Base-by-base conservation (phyloP, 2,888 invertebrate species). In the Lepidonotus clava region DNA sequence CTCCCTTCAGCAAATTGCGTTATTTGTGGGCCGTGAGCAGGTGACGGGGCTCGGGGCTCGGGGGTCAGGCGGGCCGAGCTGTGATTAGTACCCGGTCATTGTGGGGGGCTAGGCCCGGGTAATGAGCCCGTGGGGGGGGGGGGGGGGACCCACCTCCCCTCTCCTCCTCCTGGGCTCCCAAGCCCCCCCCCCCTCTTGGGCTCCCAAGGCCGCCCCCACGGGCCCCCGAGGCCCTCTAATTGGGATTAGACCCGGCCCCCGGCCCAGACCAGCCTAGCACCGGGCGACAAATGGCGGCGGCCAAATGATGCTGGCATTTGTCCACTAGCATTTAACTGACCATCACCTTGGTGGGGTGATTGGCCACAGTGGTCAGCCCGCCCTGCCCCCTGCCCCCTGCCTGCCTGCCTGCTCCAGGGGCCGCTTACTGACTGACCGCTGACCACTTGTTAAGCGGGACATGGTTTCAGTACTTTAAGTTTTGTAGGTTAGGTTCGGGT, bases 261-360 rank as follows among this genome's bases (percentile, higher is more conserved):
- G 6, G 36, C 36, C 38, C 71, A 34, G 24, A 28, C 61, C 36
- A 11, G 28, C 18, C 80, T 46, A 80, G 46, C 46, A 80, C 80
- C 6, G 28, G 41, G 6, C 71, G 80, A 80, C 80, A 80, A 80
- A 80, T 28, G 80, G 32, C 80, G 34, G 46, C 80, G 32, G 51
- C 46, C 51, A 51, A 80, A 80, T 80, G 80, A 80, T 80, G 80
- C 80, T 80, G 80, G 80, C 80, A 80, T 80, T 80, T 80, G 80
- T 80, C 80, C 80, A 80, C 80, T 46, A 46, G 51, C 80, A 80
- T 80, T 80, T 80, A 80, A 80, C 80, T 80, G 80, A 24, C 80
- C 46, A 80, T 80, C 51, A 51, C 80, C 80, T 80, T 14, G 71
- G n/a, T 24, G 36, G 71, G 71, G 71, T 34, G 71, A 71, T 71